Evolutionary conservation across 1,140 invertebrate genomes (phyloP), one percentile per base, ranked within the genome.

Genomic region (Penaeus vannamei): DNA sequence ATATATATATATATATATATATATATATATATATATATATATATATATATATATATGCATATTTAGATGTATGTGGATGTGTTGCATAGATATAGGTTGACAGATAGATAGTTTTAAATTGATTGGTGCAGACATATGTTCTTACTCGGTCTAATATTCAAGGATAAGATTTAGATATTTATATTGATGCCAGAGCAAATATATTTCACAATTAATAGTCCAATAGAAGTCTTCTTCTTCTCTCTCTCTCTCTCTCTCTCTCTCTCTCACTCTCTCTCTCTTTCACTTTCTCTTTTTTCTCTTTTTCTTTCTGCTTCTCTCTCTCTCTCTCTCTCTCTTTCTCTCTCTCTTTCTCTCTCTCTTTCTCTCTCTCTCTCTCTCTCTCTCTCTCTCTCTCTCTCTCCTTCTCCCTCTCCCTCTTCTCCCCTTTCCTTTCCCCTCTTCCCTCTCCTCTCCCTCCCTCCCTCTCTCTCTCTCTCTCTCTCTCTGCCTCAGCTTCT

Each of bases 31-130:
- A 72, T 72, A 23, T 26, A 72, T 72, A 23, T 72, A 72, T 72
- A 72, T n/a, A 69, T 72, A 72, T 72, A 72, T 72, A 72, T 72
- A 66, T 23, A 69, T 69, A 19, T 69, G n/a, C n/a, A 72, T 72
- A 72, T 72, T 14, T n/a, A 5, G 26, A 8, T 72, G n/a, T 72
- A 23, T 72, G n/a, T 72, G n/a, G 26, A 23, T 72, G 69, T 26
- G 19, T 26, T 26, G 14, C 14, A 29, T 1, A 26, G 17, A 26
- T 76, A 36, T 76, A 26, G 5, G 26, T 76, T 26, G 26, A 32
- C 7, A 23, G n/a, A 23, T 7, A 76, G 17, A 26, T 76, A 32
- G 53, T 17, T 10, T 10, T 53, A 53, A 53, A 7, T 12, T 1
- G 53, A 10, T 42, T 42, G 17, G 2, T 1, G 8, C 12, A 53